A percentile compares a stretch with the other conserved stretches of the same genome.
phyloP scores from a whole-genome alignment of 1,140 invertebrate genomes.

The Drosophila erecta region DNA sequence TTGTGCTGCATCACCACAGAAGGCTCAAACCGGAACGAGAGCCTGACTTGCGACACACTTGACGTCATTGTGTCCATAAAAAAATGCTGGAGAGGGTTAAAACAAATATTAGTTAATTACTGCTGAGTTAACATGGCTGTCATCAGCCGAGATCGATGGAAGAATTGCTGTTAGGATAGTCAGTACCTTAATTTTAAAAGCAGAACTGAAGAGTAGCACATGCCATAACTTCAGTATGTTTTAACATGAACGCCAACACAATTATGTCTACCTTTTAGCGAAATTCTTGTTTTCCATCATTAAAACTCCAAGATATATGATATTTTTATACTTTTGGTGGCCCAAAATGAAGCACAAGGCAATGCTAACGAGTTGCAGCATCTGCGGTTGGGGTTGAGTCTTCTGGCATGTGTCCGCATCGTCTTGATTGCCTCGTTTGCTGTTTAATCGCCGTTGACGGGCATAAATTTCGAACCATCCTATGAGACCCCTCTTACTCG shows the following conservation, averaged over 20 bases:
- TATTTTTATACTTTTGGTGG: not conserved
- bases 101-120: conserved; percentile 5
- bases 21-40: not conserved
- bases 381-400: conserved; percentile 14
- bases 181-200: too few relatives aligned
- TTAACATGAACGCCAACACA: too few relatives aligned
- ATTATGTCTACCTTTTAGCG: too few relatives aligned
- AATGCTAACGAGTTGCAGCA: conserved; percentile 7
- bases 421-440: conserved; percentile 54
- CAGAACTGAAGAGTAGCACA: too few relatives aligned
- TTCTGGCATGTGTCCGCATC: conserved; percentile 59
- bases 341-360: not conserved
- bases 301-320: too few relatives aligned
- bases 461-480: conserved; percentile 59
- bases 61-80: conserved; percentile 9
- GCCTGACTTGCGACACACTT: conserved; percentile 34
- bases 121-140: not conserved
- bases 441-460: conserved; percentile 71
- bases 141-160: too few relatives aligned
- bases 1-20: conserved; percentile 39
- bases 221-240: too few relatives aligned
- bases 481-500: conserved; percentile 22
- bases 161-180: too few relatives aligned
- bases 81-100: conserved; percentile 7
- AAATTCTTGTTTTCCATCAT: too few relatives aligned